Percentiles rank a stretch among this genome's conserved stretches.
Conservation (phyloP, 2,797 vertebrate genomes). For the Florisuga fusca region DNA sequence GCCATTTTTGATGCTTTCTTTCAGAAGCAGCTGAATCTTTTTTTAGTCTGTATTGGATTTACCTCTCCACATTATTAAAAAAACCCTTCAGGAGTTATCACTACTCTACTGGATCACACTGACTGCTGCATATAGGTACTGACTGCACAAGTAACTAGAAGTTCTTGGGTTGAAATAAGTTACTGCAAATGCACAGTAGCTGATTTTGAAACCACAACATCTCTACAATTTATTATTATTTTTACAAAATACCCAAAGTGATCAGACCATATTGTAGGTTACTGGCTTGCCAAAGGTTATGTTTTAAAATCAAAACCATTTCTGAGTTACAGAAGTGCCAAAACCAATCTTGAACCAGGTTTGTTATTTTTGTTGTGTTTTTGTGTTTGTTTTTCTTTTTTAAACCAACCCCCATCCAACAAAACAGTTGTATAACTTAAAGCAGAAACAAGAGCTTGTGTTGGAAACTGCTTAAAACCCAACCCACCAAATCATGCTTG, state of each 20-base stretch:
- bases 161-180: slow-evolving; percentile 63
- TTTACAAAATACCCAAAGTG: slow-evolving; percentile 75
- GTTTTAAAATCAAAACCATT: slow-evolving; percentile 70
- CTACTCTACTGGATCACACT: neutral
- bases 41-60: neutral
- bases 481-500: slow-evolving; percentile 44
- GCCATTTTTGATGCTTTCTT: neutral
- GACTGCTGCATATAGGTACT: neutral
- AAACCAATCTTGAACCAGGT: slow-evolving; percentile 62
- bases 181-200: slow-evolving; percentile 68
- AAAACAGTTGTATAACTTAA: slow-evolving; percentile 63
- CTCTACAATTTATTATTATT: slow-evolving; percentile 76
- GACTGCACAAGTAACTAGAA: neutral
- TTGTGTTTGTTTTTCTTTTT: neutral
- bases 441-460: slow-evolving; percentile 63
- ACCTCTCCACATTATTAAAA: neutral
- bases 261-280: slow-evolving; percentile 71
- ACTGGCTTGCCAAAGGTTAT: slow-evolving; percentile 65
- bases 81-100: neutral
- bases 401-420: slow-evolving; percentile 56
- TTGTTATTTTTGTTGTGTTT: neutral
- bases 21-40: neutral
- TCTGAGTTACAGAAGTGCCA: slow-evolving; percentile 73
- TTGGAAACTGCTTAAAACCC: slow-evolving; percentile 52
- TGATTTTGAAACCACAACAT: slow-evolving; percentile 73